phyloP scores from a whole-genome alignment of 1,140 invertebrate species.

The Drosophila arawakana region DNA sequence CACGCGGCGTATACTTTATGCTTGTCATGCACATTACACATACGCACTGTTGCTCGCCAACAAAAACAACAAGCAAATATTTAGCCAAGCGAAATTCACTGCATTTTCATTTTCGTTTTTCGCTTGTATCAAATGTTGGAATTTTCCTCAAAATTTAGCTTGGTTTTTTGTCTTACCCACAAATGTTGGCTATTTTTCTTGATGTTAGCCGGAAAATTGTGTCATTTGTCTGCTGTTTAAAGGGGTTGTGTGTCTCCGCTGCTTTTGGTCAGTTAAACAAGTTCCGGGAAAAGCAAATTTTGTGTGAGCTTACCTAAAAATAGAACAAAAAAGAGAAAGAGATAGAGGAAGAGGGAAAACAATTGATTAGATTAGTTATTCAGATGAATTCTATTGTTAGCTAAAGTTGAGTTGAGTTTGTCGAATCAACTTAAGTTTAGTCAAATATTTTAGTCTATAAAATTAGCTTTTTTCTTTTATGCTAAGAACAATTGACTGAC shows the following conservation, averaged over 20 bases:
- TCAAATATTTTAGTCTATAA: constrained; percentile 1
- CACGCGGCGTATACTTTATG: constrained; percentile 72
- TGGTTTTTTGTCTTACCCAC: constrained; percentile 21
- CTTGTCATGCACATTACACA: constrained; percentile 57
- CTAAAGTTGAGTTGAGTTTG: background rate
- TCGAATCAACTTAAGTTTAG: background rate
- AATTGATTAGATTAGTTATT: constrained; percentile 33
- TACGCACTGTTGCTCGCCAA: constrained; percentile 56
- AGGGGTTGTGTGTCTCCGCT: background rate
- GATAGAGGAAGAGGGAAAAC: background rate
- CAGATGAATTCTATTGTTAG: constrained; percentile 12
- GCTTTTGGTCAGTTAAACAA: background rate
- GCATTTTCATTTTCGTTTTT: constrained; percentile 14
- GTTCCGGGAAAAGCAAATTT: background rate
- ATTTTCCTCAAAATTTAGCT: constrained; percentile 34
- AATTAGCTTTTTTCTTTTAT: background rate
- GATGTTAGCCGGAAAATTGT: constrained; percentile 35
- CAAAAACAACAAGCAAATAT: constrained; percentile 64
- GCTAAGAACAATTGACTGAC: constrained; percentile 7
- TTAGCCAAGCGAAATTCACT: constrained; percentile 48
- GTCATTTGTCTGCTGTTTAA: constrained; percentile 42
- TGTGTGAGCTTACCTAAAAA: constrained; percentile 38
- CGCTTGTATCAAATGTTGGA: constrained; percentile 57
- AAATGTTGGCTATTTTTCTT: constrained; percentile 52
- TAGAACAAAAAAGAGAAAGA: constrained; percentile 11